Percentiles rank a stretch among this genome's conserved stretches.
Conservation (phyloP, 2,113 vertebrate species). For the Ploceus nigricollis region DNA sequence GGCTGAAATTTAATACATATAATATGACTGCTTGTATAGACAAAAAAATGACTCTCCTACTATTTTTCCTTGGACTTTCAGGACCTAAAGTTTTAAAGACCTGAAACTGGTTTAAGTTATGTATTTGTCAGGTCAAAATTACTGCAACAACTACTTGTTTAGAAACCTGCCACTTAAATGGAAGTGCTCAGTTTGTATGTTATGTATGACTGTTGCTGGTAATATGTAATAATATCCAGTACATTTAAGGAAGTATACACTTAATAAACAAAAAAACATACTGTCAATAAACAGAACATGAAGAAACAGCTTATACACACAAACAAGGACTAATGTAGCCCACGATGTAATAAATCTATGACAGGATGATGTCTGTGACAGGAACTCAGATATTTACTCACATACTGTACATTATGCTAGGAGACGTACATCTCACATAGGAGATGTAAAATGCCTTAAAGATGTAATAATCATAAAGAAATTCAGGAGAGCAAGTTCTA, state of each 20-base stretch:
- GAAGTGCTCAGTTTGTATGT: background rate
- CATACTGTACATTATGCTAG: background rate
- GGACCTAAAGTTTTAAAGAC: background rate
- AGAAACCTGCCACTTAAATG: background rate
- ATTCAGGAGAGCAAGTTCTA: background rate
- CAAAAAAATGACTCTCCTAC: background rate
- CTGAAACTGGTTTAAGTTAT: background rate
- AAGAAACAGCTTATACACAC: background rate
- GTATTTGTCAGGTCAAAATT: background rate
- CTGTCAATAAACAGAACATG: background rate
- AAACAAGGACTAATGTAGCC: background rate
- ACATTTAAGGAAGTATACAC: background rate
- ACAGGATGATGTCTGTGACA: background rate
- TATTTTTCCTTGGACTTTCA: background rate
- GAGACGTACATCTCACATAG: background rate
- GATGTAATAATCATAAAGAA: background rate
- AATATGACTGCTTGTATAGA: background rate
- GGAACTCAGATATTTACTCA: background rate
- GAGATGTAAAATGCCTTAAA: background rate
- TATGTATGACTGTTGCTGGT: background rate
- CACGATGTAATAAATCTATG: background rate
- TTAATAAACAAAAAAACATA: background rate
- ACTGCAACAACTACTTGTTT: background rate
- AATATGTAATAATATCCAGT: background rate
- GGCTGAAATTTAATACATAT: background rate